Base-by-base conservation (phyloP, 2,797 vertebrate species). In the Pagetopsis macropterus region DNA sequence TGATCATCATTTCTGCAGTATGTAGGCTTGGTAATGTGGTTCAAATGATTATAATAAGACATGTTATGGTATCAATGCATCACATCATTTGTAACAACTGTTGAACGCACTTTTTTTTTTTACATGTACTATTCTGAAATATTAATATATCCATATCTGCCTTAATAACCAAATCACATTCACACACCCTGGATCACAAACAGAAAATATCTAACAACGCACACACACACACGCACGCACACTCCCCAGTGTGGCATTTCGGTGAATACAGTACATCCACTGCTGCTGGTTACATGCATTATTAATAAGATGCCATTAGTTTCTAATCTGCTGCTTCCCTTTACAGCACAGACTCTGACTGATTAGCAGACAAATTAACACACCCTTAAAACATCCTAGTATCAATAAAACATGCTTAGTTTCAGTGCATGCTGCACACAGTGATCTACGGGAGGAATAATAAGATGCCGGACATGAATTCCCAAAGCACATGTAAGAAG, bases 241-340 rank as follows among this genome's bases (percentile, higher is more conserved):
- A 15, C 23, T 1, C 23, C 23, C 61, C 33, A 14, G 31, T n/a
- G 61, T 62, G 65, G 14, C 62, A 70, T 74, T 60, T 78, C 67
- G 61, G 49, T 70, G 76, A 74, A 65, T 55, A 44, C 61, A 55
- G 52, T 48, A 62, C 64, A 72, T 84, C 68, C 65, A 68, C 66
- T 51, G 63, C 82, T 72, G 72, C 72, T 65, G 60, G 50, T 75
- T 52, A 21, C 59, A 75, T 88, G 63, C 16, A 89, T 87, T 84
- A 88, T 87, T 87, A 76, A 87, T 82, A n/a, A 64, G 61, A 56
- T 75, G 72, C 71, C 66, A 78, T 86, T 79, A 66, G 44, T 46
- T 76, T 78, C 45, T 75, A 78, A 83, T 81, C 77, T 75, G 73
- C 50, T 60, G 58, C 75, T 75, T 84, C 68, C 49, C 70, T 72